Evolutionary conservation across 2,888 invertebrate genomes (phyloP), one percentile per base, ranked within the genome.

Genomic region (Acleris emargana): DNA sequence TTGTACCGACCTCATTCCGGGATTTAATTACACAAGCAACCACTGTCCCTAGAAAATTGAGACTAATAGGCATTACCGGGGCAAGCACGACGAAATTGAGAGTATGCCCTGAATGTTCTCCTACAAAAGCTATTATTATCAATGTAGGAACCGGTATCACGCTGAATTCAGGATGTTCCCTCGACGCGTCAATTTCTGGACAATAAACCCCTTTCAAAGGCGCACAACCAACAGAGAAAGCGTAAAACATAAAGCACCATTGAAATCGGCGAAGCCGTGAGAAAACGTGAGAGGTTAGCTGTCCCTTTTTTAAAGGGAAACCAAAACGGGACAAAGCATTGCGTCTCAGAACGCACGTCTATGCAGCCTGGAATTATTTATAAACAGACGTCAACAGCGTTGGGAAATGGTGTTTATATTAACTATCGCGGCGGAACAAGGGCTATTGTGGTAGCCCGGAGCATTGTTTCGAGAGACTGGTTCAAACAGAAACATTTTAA

Each of bases 371-470:
- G 55, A 45, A 38, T 57, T 63, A 57, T 61, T 66, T 66, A 66
- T 61, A 66, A 66, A 61, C 66, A 51, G 57, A 43, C 47, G 55
- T 51, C 54, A 55, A 51, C 54, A 49, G 47, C 53, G 57, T 61
- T 38, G 66, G 57, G 60, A 66, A 66, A 47, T 47, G 20, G 25
- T 66, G 66, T 66, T 66, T 66, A 66, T 61, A 55, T 57, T 66
- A 66, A 57, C 61, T 38, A 57, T 38, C 18, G 45, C 18, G 43
- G 59, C 13, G 57, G 51, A 45, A 52, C 61, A 60, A 43, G 54
- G 59, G 55, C 25, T 55, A 66, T 66, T 61, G 66, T 61, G 50
- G 25, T 20, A 17, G 43, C 45, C 42, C 43, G 50, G 32, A 32
- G 50, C 61, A 61, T 61, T 52, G 51, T 47, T 66, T 18, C 42